A percentile compares a stretch with the other conserved stretches of the same genome.
Evolutionary conservation across 2,888 invertebrate species (phyloP).

Genomic region (Tridacna gigas): DNA sequence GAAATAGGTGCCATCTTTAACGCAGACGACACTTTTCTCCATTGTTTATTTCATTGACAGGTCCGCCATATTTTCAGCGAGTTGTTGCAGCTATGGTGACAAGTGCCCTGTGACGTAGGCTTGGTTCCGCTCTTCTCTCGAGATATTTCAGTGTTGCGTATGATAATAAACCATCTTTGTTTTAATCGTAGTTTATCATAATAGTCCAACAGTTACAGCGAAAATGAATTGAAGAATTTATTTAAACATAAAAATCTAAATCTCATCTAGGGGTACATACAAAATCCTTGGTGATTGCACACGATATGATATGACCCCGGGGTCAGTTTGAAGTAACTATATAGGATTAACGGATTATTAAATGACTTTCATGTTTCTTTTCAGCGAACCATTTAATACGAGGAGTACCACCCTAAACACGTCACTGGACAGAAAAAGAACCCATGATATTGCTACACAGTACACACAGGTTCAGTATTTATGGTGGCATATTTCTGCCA

Average conservation of each 20-base stretch:
- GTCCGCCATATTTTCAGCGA: slow-evolving; percentile 46
- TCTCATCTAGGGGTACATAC: background rate
- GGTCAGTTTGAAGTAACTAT: slow-evolving; percentile 18
- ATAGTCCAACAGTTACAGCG: background rate
- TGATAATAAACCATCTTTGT: background rate
- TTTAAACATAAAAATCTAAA: background rate
- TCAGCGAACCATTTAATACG: slow-evolving; percentile 6
- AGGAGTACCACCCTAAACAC: background rate
- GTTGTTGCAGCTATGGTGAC: slow-evolving; percentile 58
- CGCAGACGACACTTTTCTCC: slow-evolving; percentile 39
- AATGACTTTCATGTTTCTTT: slow-evolving; percentile 24
- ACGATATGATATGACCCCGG: slow-evolving; percentile 4
- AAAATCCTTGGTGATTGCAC: slow-evolving; percentile 10
- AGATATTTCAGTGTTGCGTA: background rate
- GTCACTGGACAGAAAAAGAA: too few relatives aligned
- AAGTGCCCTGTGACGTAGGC: slow-evolving; percentile 18
- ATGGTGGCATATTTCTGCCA: too few relatives aligned
- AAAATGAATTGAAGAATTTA: background rate
- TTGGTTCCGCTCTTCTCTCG: background rate
- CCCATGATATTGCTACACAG: too few relatives aligned
- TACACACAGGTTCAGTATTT: too few relatives aligned
- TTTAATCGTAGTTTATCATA: background rate
- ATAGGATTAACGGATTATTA: slow-evolving; percentile 43
- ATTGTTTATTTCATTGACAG: slow-evolving; percentile 44
- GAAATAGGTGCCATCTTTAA: slow-evolving; percentile 38